phyloP scores from a whole-genome alignment of 2,113 vertebrate species.

The Urocolius indicus region DNA sequence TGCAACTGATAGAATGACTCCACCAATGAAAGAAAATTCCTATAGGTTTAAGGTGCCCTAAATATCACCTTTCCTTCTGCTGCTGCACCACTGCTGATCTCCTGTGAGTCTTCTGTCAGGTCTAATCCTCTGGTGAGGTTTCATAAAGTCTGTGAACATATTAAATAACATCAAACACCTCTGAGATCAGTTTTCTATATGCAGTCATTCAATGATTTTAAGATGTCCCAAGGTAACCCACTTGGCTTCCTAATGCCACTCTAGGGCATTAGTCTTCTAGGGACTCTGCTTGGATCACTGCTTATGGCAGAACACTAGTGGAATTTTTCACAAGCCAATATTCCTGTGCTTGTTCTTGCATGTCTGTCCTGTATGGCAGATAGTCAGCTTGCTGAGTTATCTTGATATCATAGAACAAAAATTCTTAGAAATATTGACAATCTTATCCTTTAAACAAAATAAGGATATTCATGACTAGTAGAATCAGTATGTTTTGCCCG shows the following conservation, averaged over 20 bases:
- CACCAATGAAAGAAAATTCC: background rate
- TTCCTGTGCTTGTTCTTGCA: background rate
- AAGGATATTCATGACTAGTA: background rate
- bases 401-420: background rate
- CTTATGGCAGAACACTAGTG: background rate
- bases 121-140: background rate
- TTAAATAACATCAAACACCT: background rate
- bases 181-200: background rate
- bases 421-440: background rate
- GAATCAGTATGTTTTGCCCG: background rate
- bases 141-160: background rate
- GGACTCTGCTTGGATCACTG: too few relatives aligned
- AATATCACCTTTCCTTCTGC: background rate
- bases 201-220: background rate
- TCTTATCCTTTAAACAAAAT: background rate
- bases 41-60: background rate
- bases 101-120: background rate
- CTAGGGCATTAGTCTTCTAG: background rate
- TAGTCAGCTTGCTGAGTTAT: background rate
- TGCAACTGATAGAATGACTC: background rate
- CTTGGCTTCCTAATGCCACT: background rate
- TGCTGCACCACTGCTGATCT: background rate
- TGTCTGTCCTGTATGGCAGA: background rate
- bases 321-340: background rate
- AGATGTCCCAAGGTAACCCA: background rate